Evolutionary conservation across 1,140 invertebrate genomes (phyloP).

Genomic region (Sycophila sp.): DNA sequence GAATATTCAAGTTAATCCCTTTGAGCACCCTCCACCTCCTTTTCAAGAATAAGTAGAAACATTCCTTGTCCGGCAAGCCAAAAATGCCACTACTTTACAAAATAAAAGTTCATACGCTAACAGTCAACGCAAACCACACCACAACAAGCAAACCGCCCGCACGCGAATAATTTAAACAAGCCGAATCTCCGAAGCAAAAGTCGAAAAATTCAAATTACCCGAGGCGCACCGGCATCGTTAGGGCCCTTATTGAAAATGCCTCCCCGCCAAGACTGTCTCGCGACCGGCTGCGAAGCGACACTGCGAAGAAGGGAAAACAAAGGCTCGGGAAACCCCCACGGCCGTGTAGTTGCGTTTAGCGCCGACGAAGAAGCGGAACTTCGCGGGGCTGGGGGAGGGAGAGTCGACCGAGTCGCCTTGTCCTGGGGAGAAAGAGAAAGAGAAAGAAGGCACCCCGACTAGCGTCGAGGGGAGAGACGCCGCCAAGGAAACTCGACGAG

Average conservation of each 20-base stretch:
- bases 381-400: conserved; percentile 16
- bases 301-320: conserved; percentile 67
- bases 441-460: conserved; percentile 39
- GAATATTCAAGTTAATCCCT: too few species aligned
- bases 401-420: conserved; percentile 35
- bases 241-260: conserved; percentile 10
- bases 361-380: conserved; percentile 44
- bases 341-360: conserved; percentile 64
- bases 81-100: too few species aligned
- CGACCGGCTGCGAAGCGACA: conserved; percentile 62
- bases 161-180: too few species aligned
- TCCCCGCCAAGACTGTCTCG: conserved; percentile 53
- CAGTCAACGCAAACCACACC: too few species aligned
- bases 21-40: too few species aligned
- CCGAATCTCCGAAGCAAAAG: too few species aligned
- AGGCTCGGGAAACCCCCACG: conserved; percentile 54
- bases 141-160: too few species aligned
- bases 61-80: too few species aligned
- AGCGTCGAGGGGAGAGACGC: conserved; percentile 17
- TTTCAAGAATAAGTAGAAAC: too few species aligned
- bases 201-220: neutral
- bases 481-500: conserved; percentile 10
- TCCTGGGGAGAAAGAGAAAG: conserved; percentile 43
- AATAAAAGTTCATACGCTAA: too few species aligned
- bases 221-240: neutral